Evolutionary conservation across 2,888 invertebrate genomes (phyloP), one percentile per base, ranked within the genome.

Genomic region (Nomada ruficornis): DNA sequence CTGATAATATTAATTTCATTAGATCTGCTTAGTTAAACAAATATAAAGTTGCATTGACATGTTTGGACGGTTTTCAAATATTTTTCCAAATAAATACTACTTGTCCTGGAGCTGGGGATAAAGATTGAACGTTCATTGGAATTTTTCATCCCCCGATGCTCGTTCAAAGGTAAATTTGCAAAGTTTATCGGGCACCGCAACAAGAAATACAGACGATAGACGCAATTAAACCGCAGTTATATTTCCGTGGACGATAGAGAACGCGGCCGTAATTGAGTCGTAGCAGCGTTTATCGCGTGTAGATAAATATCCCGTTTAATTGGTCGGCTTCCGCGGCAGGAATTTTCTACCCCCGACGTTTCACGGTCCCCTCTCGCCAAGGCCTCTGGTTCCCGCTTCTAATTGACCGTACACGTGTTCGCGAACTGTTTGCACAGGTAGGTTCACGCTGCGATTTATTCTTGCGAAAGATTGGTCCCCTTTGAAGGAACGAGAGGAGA

Each of bases 221-320:
- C n/a, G 70, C 78, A 71, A 80, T 78, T 67, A 80, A 78, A 67
- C 57, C 15, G 54, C 50, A 63, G 63, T 80, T 78, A 59, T 72
- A 80, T 78, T 72, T 57, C 76, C 7, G 64, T 29, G n/a, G 50
- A 20, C 63, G 77, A 76, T 57, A 70, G 74, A 65, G 63, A 57
- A 69, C 57, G 42, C 78, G 55, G 47, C 18, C 50, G 63, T 78
- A 78, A 80, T 80, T 80, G 80, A 80, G 62, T 68, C 71, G 78
- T 80, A 47, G 64, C 18, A 13, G 47, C 11, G 50, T 71, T 63
- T 67, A 67, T 78, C 47, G 80, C 65, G 78, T 71, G 60, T 47
- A 50, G 47, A 80, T 80, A 80, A 80, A 80, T 71, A 77, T 69
- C 69, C 57, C 11, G 42, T 50, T 69, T 79, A 79, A 79, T 79